Evolutionary conservation across 2,888 invertebrate species (phyloP).

Genomic region (Alentia gelatinosa): DNA sequence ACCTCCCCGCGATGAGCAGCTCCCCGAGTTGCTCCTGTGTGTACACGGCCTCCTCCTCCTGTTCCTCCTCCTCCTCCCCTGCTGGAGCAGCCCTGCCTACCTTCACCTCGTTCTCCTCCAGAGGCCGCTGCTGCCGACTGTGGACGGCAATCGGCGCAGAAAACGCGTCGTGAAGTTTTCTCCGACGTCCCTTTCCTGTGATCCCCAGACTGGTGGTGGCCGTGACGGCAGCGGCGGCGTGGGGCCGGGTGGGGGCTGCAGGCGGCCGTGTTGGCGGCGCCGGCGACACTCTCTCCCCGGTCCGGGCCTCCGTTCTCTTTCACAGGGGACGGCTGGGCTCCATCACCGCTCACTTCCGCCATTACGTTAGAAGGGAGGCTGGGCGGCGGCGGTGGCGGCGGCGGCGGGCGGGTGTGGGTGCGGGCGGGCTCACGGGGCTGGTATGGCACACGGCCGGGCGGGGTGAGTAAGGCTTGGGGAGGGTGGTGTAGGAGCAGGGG

Average conservation of each 20-base stretch:
- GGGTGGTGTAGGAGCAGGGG: not conserved
- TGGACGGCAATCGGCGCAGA: not conserved
- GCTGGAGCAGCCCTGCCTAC: too few relatives aligned
- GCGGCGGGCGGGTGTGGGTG: not conserved
- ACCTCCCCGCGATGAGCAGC: too few relatives aligned
- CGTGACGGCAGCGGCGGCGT: not conserved
- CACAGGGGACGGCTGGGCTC: not conserved
- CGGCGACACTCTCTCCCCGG: not conserved
- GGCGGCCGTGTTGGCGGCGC: not conserved
- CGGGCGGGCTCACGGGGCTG: not conserved
- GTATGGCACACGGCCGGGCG: not conserved
- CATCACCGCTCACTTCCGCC: conserved; percentile 17
- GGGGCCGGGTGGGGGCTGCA: not conserved
- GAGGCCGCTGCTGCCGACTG: not conserved
- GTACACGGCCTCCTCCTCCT: not conserved
- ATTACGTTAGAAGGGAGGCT: not conserved
- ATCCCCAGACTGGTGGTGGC: not conserved
- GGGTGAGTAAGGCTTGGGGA: not conserved
- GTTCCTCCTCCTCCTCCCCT: not conserved
- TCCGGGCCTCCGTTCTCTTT: not conserved
- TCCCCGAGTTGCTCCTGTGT: not conserved
- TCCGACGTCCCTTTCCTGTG: not conserved
- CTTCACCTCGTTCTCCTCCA: not conserved
- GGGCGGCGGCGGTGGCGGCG: not conserved
- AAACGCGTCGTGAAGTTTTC: not conserved